A percentile compares a stretch with the other conserved stretches of the same genome.
These are phyloP conservation scores for Stenichneumon culpator DNA, from an alignment of 2,888 invertebrate genomes.

Conservation along the genomic window DNA sequence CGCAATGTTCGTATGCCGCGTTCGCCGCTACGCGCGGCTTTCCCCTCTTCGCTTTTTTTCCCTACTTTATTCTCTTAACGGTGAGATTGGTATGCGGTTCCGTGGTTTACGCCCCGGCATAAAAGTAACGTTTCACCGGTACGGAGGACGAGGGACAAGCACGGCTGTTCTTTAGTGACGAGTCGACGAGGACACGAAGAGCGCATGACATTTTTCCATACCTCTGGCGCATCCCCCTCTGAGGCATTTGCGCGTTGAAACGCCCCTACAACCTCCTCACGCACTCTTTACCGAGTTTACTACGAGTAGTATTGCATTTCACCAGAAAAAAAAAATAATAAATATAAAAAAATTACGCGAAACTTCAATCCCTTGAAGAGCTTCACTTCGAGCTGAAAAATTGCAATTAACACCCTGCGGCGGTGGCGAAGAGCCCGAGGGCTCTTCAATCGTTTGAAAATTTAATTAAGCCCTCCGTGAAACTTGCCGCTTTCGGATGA, in stretches of 20 bases:
- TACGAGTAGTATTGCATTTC: neutral
- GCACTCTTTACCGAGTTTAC: conserved; percentile 11
- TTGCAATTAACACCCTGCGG: neutral
- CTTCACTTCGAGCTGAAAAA: neutral
- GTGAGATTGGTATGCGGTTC: conserved; percentile 69
- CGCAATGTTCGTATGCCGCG: conserved; percentile 9
- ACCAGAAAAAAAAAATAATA: neutral
- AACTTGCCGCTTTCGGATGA: neutral
- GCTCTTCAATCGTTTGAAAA: neutral
- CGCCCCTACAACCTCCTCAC: conserved; percentile 67
- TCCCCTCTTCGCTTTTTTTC: conserved; percentile 39
- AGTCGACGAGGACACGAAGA: conserved; percentile 19
- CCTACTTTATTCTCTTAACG: conserved; percentile 56
- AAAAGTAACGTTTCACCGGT: conserved; percentile 77
- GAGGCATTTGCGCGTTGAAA: conserved; percentile 74
- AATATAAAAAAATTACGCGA: neutral
- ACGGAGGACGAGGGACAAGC: conserved; percentile 61
- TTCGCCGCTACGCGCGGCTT: conserved; percentile 60
- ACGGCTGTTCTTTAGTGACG: conserved; percentile 60
- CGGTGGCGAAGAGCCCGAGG: neutral
- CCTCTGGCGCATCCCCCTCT: conserved; percentile 47
- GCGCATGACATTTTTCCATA: conserved; percentile 56
- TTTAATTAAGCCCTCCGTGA: conserved; percentile 74
- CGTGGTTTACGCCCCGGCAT: conserved; percentile 80
- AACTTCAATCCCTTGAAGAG: neutral